Conservation (phyloP, 2,888 invertebrate species). For the Pteria penguin region DNA sequence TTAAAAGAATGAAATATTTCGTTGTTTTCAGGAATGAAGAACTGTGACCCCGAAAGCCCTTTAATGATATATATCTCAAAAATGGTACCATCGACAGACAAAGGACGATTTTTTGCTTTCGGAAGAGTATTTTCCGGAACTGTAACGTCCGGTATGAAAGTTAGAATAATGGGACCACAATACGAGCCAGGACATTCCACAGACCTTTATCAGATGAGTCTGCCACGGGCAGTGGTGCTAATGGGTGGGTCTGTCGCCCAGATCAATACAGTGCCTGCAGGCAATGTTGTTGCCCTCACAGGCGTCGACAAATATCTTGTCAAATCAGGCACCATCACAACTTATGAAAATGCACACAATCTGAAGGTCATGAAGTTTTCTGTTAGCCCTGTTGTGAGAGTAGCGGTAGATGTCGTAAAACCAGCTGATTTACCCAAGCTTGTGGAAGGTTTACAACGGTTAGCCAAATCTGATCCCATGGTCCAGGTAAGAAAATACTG, state of each 20-base stretch:
- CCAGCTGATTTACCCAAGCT: constrained; percentile 99
- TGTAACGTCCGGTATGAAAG: constrained; percentile 84
- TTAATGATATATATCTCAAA: constrained; percentile 99
- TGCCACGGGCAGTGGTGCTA: constrained; percentile 99
- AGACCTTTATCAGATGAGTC: constrained; percentile 98
- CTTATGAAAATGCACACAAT: constrained; percentile 99
- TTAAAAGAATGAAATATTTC: no score
- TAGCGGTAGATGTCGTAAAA: constrained; percentile 99
- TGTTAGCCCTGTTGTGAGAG: constrained; percentile 99
- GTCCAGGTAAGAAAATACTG: constrained; percentile 82
- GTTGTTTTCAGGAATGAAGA: constrained; percentile 84
- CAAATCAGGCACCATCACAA: constrained; percentile 99
- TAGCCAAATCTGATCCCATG: constrained; percentile 99
- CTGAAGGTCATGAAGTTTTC: constrained; percentile 99
- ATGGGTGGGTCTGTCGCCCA: constrained; percentile 99
- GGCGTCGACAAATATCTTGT: constrained; percentile 99
- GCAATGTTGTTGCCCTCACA: constrained; percentile 99
- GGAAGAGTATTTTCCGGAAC: constrained; percentile 99
- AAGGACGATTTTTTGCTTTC: constrained; percentile 99
- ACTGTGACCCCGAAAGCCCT: constrained; percentile 96
- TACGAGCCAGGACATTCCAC: constrained; percentile 95
- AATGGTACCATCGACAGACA: constrained; percentile 99
- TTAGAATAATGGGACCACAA: constrained; percentile 99
- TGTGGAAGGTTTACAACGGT: constrained; percentile 97
- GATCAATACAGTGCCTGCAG: constrained; percentile 98